Evolutionary conservation across 2,888 invertebrate species (phyloP).

Genomic region (Resseliella maxima): DNA sequence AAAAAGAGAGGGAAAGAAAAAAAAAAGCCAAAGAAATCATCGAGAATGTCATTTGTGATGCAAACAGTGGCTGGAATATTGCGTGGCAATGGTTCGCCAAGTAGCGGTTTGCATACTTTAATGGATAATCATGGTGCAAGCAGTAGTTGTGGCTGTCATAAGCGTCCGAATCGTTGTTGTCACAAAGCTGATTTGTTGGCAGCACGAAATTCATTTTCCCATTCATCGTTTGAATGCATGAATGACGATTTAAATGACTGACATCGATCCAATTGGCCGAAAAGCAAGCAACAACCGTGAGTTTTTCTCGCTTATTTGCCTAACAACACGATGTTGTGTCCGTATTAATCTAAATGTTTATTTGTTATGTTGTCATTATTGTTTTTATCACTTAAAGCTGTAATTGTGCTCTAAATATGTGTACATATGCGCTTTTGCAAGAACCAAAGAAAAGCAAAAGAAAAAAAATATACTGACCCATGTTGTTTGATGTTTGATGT

Average conservation of each 20-base stretch:
- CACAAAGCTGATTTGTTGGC: constrained; percentile 47
- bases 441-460: no score
- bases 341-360: neutral
- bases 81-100: constrained; percentile 23
- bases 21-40: neutral
- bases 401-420: no score
- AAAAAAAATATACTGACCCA: no score
- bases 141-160: constrained; percentile 12
- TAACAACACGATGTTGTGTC: neutral
- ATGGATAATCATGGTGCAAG: neutral
- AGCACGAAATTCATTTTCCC: constrained; percentile 36
- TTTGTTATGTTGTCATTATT: neutral
- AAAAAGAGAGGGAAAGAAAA: no score
- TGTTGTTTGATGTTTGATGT: neutral
- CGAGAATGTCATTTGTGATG: constrained; percentile 70
- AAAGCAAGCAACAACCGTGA: constrained; percentile 16
- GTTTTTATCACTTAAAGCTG: no score
- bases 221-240: constrained; percentile 42
- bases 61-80: constrained; percentile 71
- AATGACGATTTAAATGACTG: constrained; percentile 53
- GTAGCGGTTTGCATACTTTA: neutral
- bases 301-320: neutral
- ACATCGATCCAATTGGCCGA: constrained; percentile 49
- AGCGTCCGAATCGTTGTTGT: constrained; percentile 29
- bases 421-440: no score